Percentiles rank a stretch among this genome's conserved stretches.
Evolutionary conservation across 2,113 vertebrate genomes (phyloP).

Genomic region (Syngnathus typhle): DNA sequence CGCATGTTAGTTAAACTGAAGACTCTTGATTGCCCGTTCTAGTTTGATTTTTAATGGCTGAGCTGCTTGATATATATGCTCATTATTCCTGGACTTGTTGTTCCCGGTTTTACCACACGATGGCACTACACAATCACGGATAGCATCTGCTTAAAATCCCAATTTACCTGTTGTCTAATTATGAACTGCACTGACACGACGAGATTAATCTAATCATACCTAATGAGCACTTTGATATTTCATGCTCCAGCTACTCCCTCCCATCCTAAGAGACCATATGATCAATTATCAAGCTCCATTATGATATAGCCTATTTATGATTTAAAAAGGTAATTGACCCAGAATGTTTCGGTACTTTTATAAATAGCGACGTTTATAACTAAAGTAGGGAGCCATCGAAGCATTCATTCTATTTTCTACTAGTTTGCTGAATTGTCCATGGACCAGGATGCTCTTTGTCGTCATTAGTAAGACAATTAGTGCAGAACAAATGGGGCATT

Average conservation of each 20-base stretch:
- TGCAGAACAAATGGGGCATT: too few species aligned
- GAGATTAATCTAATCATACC: constrained; percentile 42
- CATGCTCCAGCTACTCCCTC: constrained; percentile 14
- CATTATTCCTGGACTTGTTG: not conserved
- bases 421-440: not conserved
- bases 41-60: not conserved
- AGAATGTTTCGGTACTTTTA: not conserved
- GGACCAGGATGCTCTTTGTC: too few species aligned
- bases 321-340: not conserved
- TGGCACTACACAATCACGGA: constrained; percentile 26
- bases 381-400: not conserved
- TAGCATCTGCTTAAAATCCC: constrained; percentile 21
- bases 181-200: constrained; percentile 31
- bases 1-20: not conserved
- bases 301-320: not conserved
- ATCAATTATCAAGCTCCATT: not conserved
- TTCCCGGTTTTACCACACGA: constrained; percentile 35
- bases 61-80: not conserved
- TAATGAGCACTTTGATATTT: constrained; percentile 53
- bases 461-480: too few species aligned
- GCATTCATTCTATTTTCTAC: not conserved
- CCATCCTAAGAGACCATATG: not conserved
- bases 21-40: not conserved
- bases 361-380: not conserved
- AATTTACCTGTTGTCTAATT: constrained; percentile 42